phyloP scores from a whole-genome alignment of 1,140 invertebrate species.

The Arctopsyche grandis region DNA sequence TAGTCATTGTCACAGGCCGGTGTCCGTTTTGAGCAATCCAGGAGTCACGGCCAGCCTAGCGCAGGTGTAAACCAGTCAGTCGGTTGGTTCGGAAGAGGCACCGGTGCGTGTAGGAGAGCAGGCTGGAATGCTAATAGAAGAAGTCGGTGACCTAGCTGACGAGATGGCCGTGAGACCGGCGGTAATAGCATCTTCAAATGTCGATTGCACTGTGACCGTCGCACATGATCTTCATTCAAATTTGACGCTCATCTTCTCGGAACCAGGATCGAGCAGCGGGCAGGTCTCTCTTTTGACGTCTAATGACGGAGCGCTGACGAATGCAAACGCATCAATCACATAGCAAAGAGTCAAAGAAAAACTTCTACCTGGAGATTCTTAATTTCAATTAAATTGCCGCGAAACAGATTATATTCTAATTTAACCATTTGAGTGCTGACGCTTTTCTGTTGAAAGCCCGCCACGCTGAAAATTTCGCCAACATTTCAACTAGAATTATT shows the following conservation, averaged over 20 bases:
- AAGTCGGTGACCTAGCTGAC: constrained; percentile 24
- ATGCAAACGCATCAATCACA: neutral
- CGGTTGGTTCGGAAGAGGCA: neutral
- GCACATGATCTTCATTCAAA: too few relatives aligned
- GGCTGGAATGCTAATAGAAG: constrained; percentile 30
- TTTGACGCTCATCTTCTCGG: neutral
- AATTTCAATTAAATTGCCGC: too few relatives aligned
- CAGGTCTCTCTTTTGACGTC: too few relatives aligned
- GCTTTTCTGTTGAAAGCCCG: too few relatives aligned
- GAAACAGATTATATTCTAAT: too few relatives aligned
- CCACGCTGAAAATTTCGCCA: too few relatives aligned
- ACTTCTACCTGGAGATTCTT: too few relatives aligned
- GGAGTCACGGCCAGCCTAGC: constrained; percentile 10
- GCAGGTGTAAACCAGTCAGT: constrained; percentile 25
- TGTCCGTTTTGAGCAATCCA: constrained; percentile 4
- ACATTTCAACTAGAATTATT: too few relatives aligned
- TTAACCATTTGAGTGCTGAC: too few relatives aligned
- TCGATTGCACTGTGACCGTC: constrained; percentile 1
- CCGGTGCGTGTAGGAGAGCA: constrained; percentile 25
- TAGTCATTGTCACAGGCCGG: too few relatives aligned
- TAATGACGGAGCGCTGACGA: neutral
- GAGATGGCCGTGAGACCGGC: constrained; percentile 20
- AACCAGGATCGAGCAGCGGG: neutral
- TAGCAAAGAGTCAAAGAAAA: too few relatives aligned
- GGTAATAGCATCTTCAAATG: constrained; percentile 20